Conservation (phyloP, 2,888 invertebrate species). For the Eretmocerus hayati region DNA sequence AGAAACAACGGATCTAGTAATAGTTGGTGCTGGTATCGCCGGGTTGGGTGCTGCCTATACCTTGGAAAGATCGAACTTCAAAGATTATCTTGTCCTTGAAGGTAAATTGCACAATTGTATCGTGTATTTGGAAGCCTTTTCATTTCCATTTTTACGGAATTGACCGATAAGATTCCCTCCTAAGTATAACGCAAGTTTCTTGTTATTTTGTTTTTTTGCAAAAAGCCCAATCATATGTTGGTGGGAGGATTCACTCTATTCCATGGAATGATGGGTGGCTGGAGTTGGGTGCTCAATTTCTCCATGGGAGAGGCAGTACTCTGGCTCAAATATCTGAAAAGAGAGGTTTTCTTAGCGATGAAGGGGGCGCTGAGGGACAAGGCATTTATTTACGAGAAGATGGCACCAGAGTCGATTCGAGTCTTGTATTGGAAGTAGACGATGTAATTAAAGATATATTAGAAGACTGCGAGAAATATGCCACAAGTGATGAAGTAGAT, state of each 20-base stretch:
- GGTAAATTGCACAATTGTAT: no score
- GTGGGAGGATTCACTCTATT: slow-evolving; percentile 52
- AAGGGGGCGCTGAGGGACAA: slow-evolving; percentile 52
- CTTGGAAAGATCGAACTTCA: slow-evolving; percentile 46
- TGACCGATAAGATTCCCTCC: no score
- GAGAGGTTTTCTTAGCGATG: slow-evolving; percentile 47
- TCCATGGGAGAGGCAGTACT: slow-evolving; percentile 55
- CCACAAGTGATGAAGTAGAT: slow-evolving; percentile 39
- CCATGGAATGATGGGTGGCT: slow-evolving; percentile 44
- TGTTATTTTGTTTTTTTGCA: no score
- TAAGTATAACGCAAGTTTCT: no score
- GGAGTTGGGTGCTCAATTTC: slow-evolving; percentile 60
- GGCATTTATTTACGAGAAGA: slow-evolving; percentile 51
- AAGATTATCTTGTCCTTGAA: slow-evolving; percentile 53
- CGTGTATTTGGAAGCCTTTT: no score
- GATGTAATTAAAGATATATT: slow-evolving; percentile 49
- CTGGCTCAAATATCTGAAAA: slow-evolving; percentile 49
- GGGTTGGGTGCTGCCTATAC: slow-evolving; percentile 54
- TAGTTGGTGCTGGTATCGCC: slow-evolving; percentile 57
- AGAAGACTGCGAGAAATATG: slow-evolving; percentile 49
- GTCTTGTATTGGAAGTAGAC: slow-evolving; percentile 49
- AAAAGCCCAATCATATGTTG: slow-evolving; percentile 49
- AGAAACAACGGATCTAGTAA: slow-evolving; percentile 26
- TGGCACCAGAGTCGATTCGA: slow-evolving; percentile 46
- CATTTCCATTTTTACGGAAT: no score